Evolutionary conservation across 2,888 invertebrate genomes (phyloP).

Genomic region (Nysson spinosus): DNA sequence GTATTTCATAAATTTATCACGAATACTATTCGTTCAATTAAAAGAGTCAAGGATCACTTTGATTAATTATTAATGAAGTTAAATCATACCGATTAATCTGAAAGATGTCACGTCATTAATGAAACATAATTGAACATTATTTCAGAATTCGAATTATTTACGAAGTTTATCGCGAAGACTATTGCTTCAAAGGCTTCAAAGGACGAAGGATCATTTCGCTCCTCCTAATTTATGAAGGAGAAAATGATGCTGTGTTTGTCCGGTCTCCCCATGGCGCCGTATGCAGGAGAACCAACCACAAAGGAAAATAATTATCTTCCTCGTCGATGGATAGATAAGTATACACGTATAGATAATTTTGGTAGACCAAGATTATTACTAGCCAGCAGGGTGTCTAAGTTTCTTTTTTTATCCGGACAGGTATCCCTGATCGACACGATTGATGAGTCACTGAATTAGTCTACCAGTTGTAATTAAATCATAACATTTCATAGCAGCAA

Average conservation of each 20-base stretch:
- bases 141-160: background rate
- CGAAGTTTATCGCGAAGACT: background rate
- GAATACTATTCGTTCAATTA: too few species aligned
- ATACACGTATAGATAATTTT: constrained; percentile 49
- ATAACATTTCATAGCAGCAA: too few species aligned
- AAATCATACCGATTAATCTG: too few species aligned
- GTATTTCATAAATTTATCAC: too few species aligned
- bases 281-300: constrained; percentile 63
- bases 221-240: constrained; percentile 61
- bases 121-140: too few species aligned
- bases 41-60: too few species aligned
- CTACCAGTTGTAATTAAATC: constrained; percentile 19
- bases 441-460: constrained; percentile 41
- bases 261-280: constrained; percentile 69
- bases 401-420: constrained; percentile 18
- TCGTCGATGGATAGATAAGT: constrained; percentile 62
- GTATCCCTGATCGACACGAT: constrained; percentile 31
- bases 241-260: constrained; percentile 50
- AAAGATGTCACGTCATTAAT: too few species aligned
- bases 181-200: constrained; percentile 5
- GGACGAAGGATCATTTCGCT: constrained; percentile 56
- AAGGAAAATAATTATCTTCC: constrained; percentile 73
- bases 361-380: constrained; percentile 61
- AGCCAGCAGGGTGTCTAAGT: constrained; percentile 44
- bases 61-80: too few species aligned